Evolutionary conservation across 2,888 invertebrate species (phyloP).

Genomic region (Acanthococcus lagerstroemiae): DNA sequence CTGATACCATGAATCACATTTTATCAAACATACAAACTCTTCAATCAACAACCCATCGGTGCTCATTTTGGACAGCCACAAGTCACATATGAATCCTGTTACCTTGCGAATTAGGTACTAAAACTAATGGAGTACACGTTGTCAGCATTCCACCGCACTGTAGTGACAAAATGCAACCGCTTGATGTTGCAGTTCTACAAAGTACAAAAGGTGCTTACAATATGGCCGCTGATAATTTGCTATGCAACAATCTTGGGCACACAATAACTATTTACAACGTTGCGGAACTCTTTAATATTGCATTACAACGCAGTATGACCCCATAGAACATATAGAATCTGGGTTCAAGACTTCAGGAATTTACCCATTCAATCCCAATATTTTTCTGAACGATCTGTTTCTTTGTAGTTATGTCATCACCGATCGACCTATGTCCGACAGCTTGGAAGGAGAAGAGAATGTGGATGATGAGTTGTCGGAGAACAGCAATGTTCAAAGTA

Average conservation of each 20-base stretch:
- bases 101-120: background rate
- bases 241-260: background rate
- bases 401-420: background rate
- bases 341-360: background rate
- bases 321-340: slow-evolving; percentile 27
- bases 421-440: background rate
- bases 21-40: background rate
- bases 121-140: background rate
- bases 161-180: background rate
- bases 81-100: background rate
- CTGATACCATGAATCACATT: slow-evolving; percentile 25
- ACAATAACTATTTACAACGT: background rate
- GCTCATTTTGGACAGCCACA: background rate
- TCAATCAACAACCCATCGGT: background rate
- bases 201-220: background rate
- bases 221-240: background rate
- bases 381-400: background rate
- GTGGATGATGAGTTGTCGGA: background rate
- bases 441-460: background rate
- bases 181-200: background rate
- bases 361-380: background rate
- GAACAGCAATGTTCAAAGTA: background rate
- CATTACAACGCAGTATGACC: background rate
- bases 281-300: background rate
- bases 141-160: background rate